Evolutionary conservation across 2,888 invertebrate species (phyloP).

Genomic region (Drosophila ezoana): DNA sequence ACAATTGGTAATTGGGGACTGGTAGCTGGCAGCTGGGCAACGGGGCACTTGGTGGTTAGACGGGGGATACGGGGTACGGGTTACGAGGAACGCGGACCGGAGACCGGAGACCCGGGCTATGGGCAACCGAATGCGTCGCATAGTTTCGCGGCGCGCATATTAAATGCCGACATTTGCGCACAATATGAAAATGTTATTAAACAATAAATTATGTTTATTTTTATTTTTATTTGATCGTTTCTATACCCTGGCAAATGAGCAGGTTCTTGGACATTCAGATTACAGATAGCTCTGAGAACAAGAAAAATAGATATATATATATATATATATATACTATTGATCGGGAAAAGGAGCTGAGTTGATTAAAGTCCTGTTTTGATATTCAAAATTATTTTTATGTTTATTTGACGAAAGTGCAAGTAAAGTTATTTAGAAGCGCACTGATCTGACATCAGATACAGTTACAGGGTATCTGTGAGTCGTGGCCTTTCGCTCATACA

Average conservation of each 20-base stretch:
- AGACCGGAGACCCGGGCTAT: background rate
- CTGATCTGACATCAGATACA: too few relatives aligned
- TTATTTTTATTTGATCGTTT: conserved; percentile 23
- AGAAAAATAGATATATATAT: too few relatives aligned
- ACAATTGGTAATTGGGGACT: conserved; percentile 17
- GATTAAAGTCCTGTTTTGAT: too few relatives aligned
- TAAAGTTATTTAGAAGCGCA: too few relatives aligned
- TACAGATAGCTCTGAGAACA: too few relatives aligned
- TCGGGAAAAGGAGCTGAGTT: too few relatives aligned
- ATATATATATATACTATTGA: too few relatives aligned
- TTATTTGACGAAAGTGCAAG: too few relatives aligned
- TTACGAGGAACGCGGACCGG: too few relatives aligned
- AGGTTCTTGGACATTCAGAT: background rate
- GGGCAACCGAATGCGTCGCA: conserved; percentile 53
- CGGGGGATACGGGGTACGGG: background rate
- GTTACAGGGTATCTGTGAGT: background rate
- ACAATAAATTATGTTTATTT: conserved; percentile 75
- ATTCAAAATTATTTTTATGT: too few relatives aligned
- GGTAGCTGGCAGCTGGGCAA: background rate
- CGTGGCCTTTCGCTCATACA: background rate
- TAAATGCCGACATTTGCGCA: conserved; percentile 55
- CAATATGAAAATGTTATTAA: conserved; percentile 59
- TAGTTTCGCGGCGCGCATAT: conserved; percentile 64
- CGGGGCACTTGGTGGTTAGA: background rate
- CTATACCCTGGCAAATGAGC: conserved; percentile 1